Base-by-base conservation (phyloP, 2,888 invertebrate species). In the Lymantria dispar region DNA sequence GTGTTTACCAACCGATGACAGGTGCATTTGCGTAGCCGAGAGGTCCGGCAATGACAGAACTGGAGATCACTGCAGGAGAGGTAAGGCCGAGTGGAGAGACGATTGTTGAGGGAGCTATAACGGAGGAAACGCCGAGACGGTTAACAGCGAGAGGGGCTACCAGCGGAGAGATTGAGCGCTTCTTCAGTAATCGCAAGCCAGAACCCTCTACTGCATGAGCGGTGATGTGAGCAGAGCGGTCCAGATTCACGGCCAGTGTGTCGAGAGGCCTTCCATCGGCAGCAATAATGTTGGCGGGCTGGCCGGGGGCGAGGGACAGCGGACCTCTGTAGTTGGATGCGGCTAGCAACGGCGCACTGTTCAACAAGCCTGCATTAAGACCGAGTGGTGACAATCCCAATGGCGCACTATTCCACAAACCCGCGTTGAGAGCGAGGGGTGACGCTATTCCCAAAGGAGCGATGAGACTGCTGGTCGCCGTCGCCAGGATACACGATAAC, bases 401-500 rank as follows among this genome's bases (percentile, higher is more conserved):
- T n/a, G n/a, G n/a, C n/a, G n/a, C n/a, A n/a, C n/a, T n/a, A n/a
- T n/a, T n/a, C n/a, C n/a, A 43, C 57, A 22, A 22, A 3, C 22
- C 22, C 5, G 22, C 22, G 22, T 22, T 22, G 22, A 22, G 22
- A 22, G 22, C 22, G 13, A 58, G 22, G 9, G 66, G 22, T 22
- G 22, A 22, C 22, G 22, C 22, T 22, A 22, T 47, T 7, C 64
- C 58, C 22, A 2, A 47, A 64, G 45, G 58, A 39, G 63, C 54
- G 53, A 73, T 30, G 38, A 63, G 62, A 38, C 70, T 55, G 29
- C 93, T 93, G 54, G 88, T 85, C 63, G 89, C 93, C 63, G 92
- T 83, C 63, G 93, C 93, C 80, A 94, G 66, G 69, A 94, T 76
- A 84, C 93, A 93, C 75, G 91, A 93, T 88, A 94, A 92, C 82